These are phyloP conservation scores for Drosophila mercatorum DNA, from an alignment of 2,888 invertebrate species.

Conservation along the genomic window DNA sequence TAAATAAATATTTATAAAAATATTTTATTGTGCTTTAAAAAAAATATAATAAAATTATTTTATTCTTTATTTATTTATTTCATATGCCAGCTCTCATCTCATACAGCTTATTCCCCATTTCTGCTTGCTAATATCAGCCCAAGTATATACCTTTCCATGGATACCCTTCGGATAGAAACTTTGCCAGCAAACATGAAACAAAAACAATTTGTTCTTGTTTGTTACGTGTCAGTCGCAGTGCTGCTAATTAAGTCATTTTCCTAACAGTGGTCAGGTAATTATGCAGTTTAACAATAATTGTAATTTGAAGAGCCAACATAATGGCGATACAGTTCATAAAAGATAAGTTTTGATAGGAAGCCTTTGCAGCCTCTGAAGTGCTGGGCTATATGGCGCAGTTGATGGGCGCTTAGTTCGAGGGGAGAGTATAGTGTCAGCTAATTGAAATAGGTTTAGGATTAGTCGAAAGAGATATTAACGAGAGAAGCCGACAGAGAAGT, in stretches of 20 bases:
- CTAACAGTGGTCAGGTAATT: conserved; percentile 4
- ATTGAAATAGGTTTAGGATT: background rate
- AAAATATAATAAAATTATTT: too few relatives aligned
- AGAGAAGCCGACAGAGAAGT: too few relatives aligned
- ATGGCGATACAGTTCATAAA: background rate
- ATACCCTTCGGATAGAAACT: background rate
- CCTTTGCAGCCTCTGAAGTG: background rate
- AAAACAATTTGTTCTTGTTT: conserved; percentile 16
- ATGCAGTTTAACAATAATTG: conserved; percentile 1
- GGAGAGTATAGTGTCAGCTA: background rate
- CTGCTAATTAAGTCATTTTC: background rate
- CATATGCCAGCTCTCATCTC: too few relatives aligned
- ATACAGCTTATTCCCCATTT: background rate
- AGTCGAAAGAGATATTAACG: too few relatives aligned
- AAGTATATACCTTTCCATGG: background rate
- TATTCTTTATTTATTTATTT: too few relatives aligned
- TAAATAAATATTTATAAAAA: background rate
- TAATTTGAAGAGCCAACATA: background rate
- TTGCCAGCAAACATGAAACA: background rate
- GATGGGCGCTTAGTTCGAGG: too few relatives aligned
- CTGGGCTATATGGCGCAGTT: too few relatives aligned
- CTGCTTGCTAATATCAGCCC: background rate
- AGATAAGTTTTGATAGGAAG: background rate
- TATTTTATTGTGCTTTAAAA: background rate
- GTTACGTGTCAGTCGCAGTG: conserved; percentile 1